Evolutionary conservation across 2,888 invertebrate genomes (phyloP).

Genomic region (Craniophora ligustri): DNA sequence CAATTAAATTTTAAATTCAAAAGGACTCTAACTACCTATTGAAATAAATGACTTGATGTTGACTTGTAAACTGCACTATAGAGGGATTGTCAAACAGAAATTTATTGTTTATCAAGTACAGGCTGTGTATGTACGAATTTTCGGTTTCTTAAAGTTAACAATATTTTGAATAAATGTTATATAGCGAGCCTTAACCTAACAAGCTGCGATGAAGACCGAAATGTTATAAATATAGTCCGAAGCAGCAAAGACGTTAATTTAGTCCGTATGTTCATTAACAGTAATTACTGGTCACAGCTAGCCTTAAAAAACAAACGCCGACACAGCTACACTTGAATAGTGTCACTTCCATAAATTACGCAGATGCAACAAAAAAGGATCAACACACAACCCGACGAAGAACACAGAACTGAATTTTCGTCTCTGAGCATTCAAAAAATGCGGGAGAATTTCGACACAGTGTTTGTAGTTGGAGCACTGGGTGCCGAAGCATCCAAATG

Average conservation of each 20-base stretch:
- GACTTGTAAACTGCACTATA: no score
- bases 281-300: not conserved
- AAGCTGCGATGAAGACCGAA: no score
- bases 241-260: not conserved
- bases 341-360: slow-evolving; percentile 54
- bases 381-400: slow-evolving; percentile 17
- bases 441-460: slow-evolving; percentile 26
- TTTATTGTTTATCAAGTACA: no score
- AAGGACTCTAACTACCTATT: no score
- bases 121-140: no score
- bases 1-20: no score
- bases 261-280: not conserved
- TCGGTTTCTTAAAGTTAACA: no score
- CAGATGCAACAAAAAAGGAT: slow-evolving; percentile 46
- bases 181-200: no score
- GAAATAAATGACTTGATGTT: no score
- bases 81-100: no score
- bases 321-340: slow-evolving; percentile 39
- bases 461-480: slow-evolving; percentile 40
- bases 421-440: slow-evolving; percentile 18
- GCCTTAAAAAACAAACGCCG: slow-evolving; percentile 18
- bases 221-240: no score
- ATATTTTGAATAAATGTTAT: no score
- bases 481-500: slow-evolving; percentile 53
- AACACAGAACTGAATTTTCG: slow-evolving; percentile 16